Evolutionary conservation across 2,888 invertebrate genomes (phyloP).

Genomic region (Scaptomyza tumidula): DNA sequence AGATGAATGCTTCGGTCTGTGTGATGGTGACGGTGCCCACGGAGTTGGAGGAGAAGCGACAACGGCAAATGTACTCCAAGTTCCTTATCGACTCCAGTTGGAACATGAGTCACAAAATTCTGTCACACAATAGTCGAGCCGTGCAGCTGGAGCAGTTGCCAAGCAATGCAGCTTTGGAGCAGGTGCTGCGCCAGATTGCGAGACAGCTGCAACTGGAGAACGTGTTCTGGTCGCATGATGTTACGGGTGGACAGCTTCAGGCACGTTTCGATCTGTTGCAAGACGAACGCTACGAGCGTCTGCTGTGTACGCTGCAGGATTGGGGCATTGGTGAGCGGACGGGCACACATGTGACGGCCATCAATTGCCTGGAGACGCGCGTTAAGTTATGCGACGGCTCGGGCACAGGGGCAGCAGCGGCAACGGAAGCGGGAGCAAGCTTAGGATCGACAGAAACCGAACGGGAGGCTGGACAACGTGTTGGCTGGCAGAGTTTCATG

Average conservation of each 20-base stretch:
- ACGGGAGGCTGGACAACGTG: conserved; percentile 7
- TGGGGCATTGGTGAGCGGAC: conserved; percentile 87
- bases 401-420: neutral
- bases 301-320: conserved; percentile 86
- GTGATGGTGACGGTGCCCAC: conserved; percentile 86
- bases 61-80: conserved; percentile 5
- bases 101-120: conserved; percentile 58
- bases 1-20: conserved; percentile 82
- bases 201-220: conserved; percentile 85
- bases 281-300: conserved; percentile 86
- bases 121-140: conserved; percentile 56
- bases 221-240: conserved; percentile 86
- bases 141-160: conserved; percentile 17
- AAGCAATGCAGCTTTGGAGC: conserved; percentile 49
- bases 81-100: neutral
- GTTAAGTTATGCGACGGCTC: neutral
- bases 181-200: conserved; percentile 85
- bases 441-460: neutral
- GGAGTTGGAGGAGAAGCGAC: conserved; percentile 84
- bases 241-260: conserved; percentile 84
- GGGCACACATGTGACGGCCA: conserved; percentile 86
- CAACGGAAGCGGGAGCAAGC: neutral
- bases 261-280: conserved; percentile 87
- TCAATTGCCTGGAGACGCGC: conserved; percentile 85
- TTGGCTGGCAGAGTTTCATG: conserved; percentile 85